Percentiles rank a stretch among this genome's conserved stretches.
Evolutionary conservation across 2,797 vertebrate genomes (phyloP).

Genomic region (Psittacula derbiana): DNA sequence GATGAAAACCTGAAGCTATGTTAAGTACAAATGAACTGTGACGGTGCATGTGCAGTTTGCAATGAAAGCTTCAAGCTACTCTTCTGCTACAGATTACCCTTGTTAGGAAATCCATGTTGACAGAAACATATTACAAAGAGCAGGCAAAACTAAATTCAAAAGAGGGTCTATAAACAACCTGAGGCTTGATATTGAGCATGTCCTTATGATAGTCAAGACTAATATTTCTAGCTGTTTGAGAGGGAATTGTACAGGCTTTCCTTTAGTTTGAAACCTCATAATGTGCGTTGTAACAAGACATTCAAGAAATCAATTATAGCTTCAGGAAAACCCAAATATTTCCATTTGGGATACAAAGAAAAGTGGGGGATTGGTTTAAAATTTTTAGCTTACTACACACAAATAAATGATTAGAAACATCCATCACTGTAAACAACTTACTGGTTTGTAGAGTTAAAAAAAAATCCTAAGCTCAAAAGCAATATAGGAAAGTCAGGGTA

Average conservation of each 20-base stretch:
- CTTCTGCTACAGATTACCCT: background rate
- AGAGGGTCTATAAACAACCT: background rate
- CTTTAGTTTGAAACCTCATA: background rate
- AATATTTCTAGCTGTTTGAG: constrained; percentile 1
- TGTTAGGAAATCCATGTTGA: constrained; percentile 10
- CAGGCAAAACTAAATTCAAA: constrained; percentile 1
- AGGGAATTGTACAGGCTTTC: background rate
- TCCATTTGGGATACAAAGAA: background rate
- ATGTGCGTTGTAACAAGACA: background rate
- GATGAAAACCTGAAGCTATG: constrained; percentile 4
- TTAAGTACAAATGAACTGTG: constrained; percentile 6
- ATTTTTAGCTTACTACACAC: background rate
- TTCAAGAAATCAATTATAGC: background rate
- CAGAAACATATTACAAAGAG: constrained; percentile 15
- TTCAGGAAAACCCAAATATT: background rate
- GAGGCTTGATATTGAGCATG: background rate
- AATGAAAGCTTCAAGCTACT: background rate
- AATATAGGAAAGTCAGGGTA: background rate
- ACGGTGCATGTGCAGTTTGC: background rate
- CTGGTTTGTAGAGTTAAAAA: background rate
- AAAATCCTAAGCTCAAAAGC: background rate
- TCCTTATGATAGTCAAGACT: constrained; percentile 6
- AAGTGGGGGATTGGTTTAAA: background rate
- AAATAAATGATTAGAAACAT: background rate
- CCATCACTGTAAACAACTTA: background rate